Evolutionary conservation across 64 coral and sea anemone genomes (phyloP).

Genomic region (Cladopsammia gracilis): DNA sequence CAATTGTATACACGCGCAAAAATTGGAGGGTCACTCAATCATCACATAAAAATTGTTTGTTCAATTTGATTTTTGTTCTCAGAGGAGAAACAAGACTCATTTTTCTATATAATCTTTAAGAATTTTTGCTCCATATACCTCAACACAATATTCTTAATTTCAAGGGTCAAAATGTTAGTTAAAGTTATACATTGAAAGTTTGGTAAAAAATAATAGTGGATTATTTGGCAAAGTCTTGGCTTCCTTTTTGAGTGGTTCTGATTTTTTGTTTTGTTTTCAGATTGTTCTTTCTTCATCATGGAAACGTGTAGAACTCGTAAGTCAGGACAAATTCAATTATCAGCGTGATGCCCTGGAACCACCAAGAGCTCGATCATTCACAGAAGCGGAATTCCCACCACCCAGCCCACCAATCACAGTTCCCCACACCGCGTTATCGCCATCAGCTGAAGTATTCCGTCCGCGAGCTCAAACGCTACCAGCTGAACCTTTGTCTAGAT

Average conservation of each 20-base stretch:
- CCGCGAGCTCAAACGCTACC: constrained; percentile 89
- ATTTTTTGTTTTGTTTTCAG: constrained; percentile 16
- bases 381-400: constrained; percentile 49
- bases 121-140: too few relatives aligned
- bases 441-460: constrained; percentile 94
- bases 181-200: too few relatives aligned
- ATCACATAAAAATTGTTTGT: too few relatives aligned
- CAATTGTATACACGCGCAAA: too few relatives aligned
- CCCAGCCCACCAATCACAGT: constrained; percentile 38
- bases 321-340: constrained; percentile 89
- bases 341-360: constrained; percentile 83
- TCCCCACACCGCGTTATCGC: constrained; percentile 80
- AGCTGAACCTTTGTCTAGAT: constrained; percentile 75
- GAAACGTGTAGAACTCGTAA: constrained; percentile 95
- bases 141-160: too few relatives aligned
- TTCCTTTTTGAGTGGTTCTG: background rate
- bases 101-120: too few relatives aligned
- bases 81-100: too few relatives aligned
- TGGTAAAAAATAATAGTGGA: too few relatives aligned
- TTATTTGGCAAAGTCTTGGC: too few relatives aligned
- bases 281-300: constrained; percentile 97
- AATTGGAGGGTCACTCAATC: too few relatives aligned
- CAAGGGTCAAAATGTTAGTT: too few relatives aligned
- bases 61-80: too few relatives aligned
- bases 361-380: constrained; percentile 69